These are phyloP conservation scores for Cossypha caffra DNA, from an alignment of 2,797 vertebrate species.

Conservation along the genomic window DNA sequence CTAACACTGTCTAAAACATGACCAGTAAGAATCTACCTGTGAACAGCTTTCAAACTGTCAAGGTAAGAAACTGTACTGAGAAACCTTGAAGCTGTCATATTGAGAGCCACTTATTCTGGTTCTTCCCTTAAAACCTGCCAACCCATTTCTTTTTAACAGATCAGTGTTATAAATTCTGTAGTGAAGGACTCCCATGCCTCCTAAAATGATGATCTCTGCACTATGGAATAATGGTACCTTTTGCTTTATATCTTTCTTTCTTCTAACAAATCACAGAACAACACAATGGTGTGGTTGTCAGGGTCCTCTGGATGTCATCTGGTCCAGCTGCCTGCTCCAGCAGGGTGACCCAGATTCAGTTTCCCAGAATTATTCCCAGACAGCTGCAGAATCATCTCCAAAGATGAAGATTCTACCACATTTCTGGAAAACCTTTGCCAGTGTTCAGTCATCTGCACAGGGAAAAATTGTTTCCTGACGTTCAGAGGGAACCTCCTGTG, in stretches of 20 bases:
- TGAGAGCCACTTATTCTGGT: neutral
- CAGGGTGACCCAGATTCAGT: neutral
- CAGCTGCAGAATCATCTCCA: rapidly evolving
- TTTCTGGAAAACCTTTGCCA: neutral
- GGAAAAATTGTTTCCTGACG: neutral
- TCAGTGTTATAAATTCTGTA: neutral
- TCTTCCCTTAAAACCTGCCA: neutral
- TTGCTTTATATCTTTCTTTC: neutral
- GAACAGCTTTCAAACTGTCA: neutral
- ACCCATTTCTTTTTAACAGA: neutral
- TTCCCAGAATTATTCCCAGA: neutral
- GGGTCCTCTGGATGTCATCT: neutral
- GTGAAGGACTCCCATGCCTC: neutral
- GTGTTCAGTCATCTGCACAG: neutral
- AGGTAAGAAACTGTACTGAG: neutral
- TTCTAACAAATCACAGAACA: neutral
- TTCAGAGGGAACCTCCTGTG: neutral
- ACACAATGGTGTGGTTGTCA: neutral
- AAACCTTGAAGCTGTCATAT: neutral
- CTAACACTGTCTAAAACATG: neutral
- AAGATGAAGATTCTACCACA: rapidly evolving
- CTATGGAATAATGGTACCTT: neutral
- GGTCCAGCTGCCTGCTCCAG: neutral
- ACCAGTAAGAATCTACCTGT: neutral
- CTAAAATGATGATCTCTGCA: rapidly evolving